phyloP scores from a whole-genome alignment of 2,888 invertebrate species.

The Nemapogon koenigi region DNA sequence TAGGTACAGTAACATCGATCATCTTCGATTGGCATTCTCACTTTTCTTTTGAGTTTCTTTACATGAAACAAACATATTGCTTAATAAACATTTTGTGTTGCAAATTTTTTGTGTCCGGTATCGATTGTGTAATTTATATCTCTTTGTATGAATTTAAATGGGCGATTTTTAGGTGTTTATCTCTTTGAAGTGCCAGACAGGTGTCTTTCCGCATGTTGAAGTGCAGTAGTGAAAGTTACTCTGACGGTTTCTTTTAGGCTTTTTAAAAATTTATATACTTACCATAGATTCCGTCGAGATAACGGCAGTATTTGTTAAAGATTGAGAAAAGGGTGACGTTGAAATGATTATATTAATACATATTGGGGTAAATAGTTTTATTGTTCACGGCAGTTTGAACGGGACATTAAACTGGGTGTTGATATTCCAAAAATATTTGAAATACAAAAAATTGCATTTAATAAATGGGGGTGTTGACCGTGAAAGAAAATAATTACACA shows the following conservation, averaged over 20 bases:
- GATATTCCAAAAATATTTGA: no score
- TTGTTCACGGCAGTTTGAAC: no score
- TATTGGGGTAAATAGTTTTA: no score
- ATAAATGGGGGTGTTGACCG: no score
- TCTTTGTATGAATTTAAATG: neutral
- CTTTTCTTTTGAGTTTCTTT: conserved; percentile 1
- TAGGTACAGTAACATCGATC: no score
- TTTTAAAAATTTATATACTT: neutral
- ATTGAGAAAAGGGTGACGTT: no score
- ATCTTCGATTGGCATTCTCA: conserved; percentile 5
- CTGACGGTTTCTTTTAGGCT: neutral
- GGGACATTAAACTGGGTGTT: no score
- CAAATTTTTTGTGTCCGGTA: neutral
- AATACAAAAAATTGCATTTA: no score
- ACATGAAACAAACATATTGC: conserved; percentile 1
- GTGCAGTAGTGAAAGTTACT: neutral
- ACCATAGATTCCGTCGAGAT: no score
- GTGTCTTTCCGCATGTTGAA: conserved; percentile 3
- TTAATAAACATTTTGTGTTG: neutral
- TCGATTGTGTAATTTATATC: neutral
- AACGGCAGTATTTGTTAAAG: no score
- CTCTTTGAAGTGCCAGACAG: neutral
- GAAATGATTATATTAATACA: no score
- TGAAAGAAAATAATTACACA: no score
- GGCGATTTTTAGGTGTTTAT: neutral